phyloP scores from a whole-genome alignment of 2,113 vertebrate genomes.

The Ageneiosus marmoratus region DNA sequence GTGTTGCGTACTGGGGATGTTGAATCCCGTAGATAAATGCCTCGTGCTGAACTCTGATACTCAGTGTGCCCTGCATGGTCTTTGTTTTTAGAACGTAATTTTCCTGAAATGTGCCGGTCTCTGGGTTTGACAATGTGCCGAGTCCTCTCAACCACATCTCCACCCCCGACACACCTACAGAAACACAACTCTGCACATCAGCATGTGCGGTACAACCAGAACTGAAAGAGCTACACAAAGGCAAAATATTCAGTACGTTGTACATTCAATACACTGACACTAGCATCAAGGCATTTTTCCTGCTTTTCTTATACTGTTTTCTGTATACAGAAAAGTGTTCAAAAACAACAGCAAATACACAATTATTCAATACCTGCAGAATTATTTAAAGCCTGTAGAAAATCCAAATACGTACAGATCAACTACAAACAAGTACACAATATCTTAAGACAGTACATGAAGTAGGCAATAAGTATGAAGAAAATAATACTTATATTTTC shows the following conservation, averaged over 20 bases:
- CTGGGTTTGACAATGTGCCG: conserved; percentile 34
- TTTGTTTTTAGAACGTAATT: conserved; percentile 23
- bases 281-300: no score
- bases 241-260: background rate
- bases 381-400: no score
- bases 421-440: no score
- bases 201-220: background rate
- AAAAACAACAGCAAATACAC: no score
- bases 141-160: conserved; percentile 23
- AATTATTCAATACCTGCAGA: no score
- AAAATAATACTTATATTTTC: no score
- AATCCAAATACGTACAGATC: no score
- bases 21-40: conserved; percentile 29
- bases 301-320: background rate
- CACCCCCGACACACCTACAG: conserved; percentile 29
- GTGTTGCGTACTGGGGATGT: conserved; percentile 68
- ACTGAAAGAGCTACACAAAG: background rate
- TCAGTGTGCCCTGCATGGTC: conserved; percentile 36
- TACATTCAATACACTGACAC: no score
- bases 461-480: no score
- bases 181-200: background rate
- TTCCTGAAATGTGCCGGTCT: conserved; percentile 46
- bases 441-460: no score
- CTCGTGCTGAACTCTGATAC: conserved; percentile 29
- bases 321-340: no score